Evolutionary conservation across 2,888 invertebrate genomes (phyloP), one percentile per base, ranked within the genome.

Genomic region (Callyntrura sp.): DNA sequence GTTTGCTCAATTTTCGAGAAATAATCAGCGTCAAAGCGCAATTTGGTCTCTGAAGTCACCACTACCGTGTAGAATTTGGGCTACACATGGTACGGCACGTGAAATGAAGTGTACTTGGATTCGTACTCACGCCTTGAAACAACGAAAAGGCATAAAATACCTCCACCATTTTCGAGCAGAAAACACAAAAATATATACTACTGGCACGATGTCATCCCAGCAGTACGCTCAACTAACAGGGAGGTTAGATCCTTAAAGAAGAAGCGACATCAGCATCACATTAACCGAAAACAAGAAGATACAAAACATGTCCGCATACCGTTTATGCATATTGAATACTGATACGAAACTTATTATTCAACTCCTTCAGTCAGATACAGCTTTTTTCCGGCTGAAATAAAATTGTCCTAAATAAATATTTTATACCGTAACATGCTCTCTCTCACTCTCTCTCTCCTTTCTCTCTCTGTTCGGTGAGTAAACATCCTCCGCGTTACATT

Each of bases 351-450:
- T 65, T 6, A 9, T 68, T 20, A 68, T n/a, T 17, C 68, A 68
- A 25, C 68, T 68, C 68, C n/a, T 35, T n/a, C 68, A 68, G 23
- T 28, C 8, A 3, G 0, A 45, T 0, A 35, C 12, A 48, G 48
- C 23, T 76, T 76, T 4, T 76, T 25, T 51, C 25, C 25, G 76
- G 35, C 45, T 45, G 20, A 76, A 76, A 51, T 76, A 76, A 76
- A 76, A 51, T 76, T 76, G 76, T 76, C 76, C 76, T 76, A 76
- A 76, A 76, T 76, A 76, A 76, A 76, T 76, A 76, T 76, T 25
- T 51, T 48, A 76, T 76, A 51, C 23, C 48, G 51, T 35, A 68
- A 43, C 14, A 20, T 45, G 23, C 20, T 25, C 25, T 25, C 28
- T 3, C n/a, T 68, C 68, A n/a, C 12, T 35, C 68, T 35, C 28